Conservation (phyloP, 1,140 invertebrate genomes). For the Zelostemma sp. region DNA sequence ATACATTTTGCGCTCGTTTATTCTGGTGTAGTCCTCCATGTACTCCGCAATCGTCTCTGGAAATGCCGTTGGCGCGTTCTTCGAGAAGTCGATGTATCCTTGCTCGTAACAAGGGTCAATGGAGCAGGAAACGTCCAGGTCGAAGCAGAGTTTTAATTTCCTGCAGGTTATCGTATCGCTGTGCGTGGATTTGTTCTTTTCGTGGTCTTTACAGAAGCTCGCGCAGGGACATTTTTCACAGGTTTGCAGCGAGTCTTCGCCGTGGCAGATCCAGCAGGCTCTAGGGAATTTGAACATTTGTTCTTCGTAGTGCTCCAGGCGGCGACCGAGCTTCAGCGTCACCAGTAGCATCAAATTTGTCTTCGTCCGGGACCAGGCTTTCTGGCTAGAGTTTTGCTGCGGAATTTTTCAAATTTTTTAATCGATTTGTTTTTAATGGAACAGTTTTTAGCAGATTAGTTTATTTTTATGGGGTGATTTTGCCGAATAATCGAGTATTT, state of each 20-base stretch:
- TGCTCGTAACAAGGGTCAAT: conserved; percentile 33
- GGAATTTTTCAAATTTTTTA: background rate
- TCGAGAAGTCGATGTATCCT: conserved; percentile 31
- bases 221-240: conserved; percentile 37
- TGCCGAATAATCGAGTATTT: too few species aligned
- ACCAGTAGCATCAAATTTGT: conserved; percentile 36
- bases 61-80: conserved; percentile 32
- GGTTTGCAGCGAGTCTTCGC: background rate
- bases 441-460: too few species aligned
- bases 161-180: conserved; percentile 43
- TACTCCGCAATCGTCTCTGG: conserved; percentile 50
- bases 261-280: conserved; percentile 29
- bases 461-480: too few species aligned
- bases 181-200: conserved; percentile 31
- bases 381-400: background rate
- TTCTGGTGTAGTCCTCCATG: conserved; percentile 47
- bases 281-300: conserved; percentile 41
- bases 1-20: conserved; percentile 9
- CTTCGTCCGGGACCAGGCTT: conserved; percentile 9
- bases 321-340: conserved; percentile 16
- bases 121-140: conserved; percentile 40
- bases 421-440: too few species aligned
- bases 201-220: conserved; percentile 45
- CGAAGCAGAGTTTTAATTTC: conserved; percentile 37
- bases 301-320: conserved; percentile 28